A percentile compares a stretch with the other conserved stretches of the same genome.
These are phyloP conservation scores for Xenopus petersii DNA, from an alignment of 2,797 vertebrate genomes.

Conservation along the genomic window DNA sequence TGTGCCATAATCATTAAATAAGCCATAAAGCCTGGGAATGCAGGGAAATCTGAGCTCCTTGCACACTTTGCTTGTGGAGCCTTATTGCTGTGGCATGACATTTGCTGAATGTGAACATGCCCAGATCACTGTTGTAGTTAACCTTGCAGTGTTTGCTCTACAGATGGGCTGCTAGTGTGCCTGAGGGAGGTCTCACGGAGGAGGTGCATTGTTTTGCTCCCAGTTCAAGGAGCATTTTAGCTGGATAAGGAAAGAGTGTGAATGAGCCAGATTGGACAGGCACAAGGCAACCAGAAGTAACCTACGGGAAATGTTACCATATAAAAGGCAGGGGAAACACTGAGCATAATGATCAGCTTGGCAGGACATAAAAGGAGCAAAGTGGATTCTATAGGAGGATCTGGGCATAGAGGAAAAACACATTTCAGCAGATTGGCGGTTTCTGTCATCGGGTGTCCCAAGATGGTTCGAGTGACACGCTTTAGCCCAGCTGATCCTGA, in stretches of 20 bases:
- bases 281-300: conserved; percentile 43
- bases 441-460: background rate
- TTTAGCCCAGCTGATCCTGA: conserved; percentile 54
- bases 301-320: conserved; percentile 45
- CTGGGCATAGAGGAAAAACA: background rate
- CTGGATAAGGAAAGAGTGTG: conserved; percentile 41
- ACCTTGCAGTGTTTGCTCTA: conserved; percentile 39
- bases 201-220: conserved; percentile 48
- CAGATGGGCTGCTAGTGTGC: conserved; percentile 51
- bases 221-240: conserved; percentile 54
- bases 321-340: background rate
- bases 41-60: conserved; percentile 17
- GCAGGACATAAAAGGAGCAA: background rate
- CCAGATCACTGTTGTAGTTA: conserved; percentile 25
- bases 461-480: conserved; percentile 52
- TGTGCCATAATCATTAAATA: conserved; percentile 24
- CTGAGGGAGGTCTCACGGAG: conserved; percentile 50
- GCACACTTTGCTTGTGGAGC: background rate
- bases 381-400: background rate
- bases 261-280: conserved; percentile 55
- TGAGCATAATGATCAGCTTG: background rate
- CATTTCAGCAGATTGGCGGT: background rate
- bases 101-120: conserved; percentile 3
- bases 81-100: conserved; percentile 19
- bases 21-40: conserved; percentile 7